These are phyloP conservation scores for Macrotrachela quadricornifera DNA, from an alignment of 1,140 invertebrate genomes.

Conservation along the genomic window DNA sequence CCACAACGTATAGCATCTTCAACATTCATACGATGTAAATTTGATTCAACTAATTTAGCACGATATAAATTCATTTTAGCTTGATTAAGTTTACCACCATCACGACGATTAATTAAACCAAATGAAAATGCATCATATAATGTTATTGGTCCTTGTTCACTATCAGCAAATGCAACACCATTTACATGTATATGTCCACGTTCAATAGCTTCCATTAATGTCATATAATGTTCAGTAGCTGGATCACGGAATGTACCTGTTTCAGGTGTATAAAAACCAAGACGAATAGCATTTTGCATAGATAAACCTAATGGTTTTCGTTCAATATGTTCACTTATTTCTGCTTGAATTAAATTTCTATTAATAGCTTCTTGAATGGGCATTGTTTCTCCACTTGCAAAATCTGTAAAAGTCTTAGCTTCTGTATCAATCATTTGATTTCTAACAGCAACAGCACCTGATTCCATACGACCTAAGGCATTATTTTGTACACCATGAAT, in stretches of 20 bases:
- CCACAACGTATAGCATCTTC: slow-evolving; percentile 63
- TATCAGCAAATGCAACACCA: slow-evolving; percentile 4
- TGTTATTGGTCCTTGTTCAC: neutral
- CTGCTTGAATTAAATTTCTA: slow-evolving; percentile 3
- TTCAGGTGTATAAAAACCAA: slow-evolving; percentile 1
- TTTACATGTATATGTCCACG: slow-evolving; percentile 6
- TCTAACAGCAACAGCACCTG: neutral
- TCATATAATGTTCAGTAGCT: slow-evolving; percentile 1
- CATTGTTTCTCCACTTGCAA: neutral
- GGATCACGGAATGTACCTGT: slow-evolving; percentile 4
- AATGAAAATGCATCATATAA: slow-evolving; percentile 1
- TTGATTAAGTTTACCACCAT: neutral
- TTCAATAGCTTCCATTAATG: slow-evolving; percentile 6
- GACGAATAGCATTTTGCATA: slow-evolving; percentile 6
- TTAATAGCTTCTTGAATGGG: neutral
- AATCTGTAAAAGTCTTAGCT: slow-evolving; percentile 1
- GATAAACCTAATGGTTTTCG: slow-evolving; percentile 6
- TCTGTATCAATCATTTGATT: slow-evolving; percentile 6
- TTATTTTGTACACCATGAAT: slow-evolving; percentile 2
- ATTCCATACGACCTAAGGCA: neutral
- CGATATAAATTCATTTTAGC: neutral
- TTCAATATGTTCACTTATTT: slow-evolving; percentile 1
- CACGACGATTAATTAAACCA: neutral
- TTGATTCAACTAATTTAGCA: slow-evolving; percentile 3
- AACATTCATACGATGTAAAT: slow-evolving; percentile 27